phyloP scores from a whole-genome alignment of 2,888 invertebrate genomes.

The Brenthis ino region DNA sequence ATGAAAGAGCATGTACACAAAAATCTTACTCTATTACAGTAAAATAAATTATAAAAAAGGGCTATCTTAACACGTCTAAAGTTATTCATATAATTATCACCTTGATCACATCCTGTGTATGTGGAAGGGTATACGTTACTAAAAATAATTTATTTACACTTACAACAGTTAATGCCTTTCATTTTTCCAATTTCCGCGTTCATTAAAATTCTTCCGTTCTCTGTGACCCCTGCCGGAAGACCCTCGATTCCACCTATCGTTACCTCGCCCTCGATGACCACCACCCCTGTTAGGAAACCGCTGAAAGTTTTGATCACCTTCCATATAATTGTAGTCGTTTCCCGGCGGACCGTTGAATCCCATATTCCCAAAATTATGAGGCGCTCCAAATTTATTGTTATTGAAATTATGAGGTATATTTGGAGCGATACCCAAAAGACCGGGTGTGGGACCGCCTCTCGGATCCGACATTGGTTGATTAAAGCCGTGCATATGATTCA shows the following conservation, averaged over 20 bases:
- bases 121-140: conserved; percentile 57
- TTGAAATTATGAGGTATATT: conserved; percentile 79
- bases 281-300: conserved; percentile 73
- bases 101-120: conserved; percentile 68
- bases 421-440: conserved; percentile 82
- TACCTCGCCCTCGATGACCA: conserved; percentile 70
- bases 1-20: conserved; percentile 49
- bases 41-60: conserved; percentile 57
- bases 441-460: conserved; percentile 77
- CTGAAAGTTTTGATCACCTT: conserved; percentile 69
- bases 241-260: conserved; percentile 75
- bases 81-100: conserved; percentile 60
- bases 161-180: conserved; percentile 72
- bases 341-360: conserved; percentile 70
- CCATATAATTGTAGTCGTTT: conserved; percentile 73
- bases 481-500: conserved; percentile 70
- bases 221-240: conserved; percentile 73
- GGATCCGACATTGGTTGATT: conserved; percentile 75
- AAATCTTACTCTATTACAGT: conserved; percentile 37
- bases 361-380: conserved; percentile 72
- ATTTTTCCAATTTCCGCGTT: conserved; percentile 79
- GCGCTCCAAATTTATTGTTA: conserved; percentile 63
- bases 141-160: conserved; percentile 31
- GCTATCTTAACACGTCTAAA: conserved; percentile 57
- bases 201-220: conserved; percentile 75